A percentile compares a stretch with the other conserved stretches of the same genome.
phyloP scores from a whole-genome alignment of 2,888 invertebrate species.

The Baccha elongata region DNA sequence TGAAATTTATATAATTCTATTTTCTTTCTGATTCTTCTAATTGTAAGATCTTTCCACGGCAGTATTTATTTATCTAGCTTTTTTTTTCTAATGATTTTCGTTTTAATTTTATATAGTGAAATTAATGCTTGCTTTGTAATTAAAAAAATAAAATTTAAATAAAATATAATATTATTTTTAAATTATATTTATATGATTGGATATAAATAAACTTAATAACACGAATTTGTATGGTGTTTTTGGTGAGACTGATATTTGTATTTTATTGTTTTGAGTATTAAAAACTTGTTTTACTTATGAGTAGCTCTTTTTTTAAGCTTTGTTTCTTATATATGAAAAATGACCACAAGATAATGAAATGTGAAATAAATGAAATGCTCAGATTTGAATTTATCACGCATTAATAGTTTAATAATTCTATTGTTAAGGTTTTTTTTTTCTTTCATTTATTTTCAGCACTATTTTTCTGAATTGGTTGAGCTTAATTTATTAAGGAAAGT shows the following conservation, averaged over 20 bases:
- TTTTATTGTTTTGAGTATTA: slow-evolving; percentile 57
- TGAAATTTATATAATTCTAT: slow-evolving; percentile 33
- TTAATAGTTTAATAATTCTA: slow-evolving; percentile 35
- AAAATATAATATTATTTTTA: neutral
- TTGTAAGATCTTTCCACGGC: slow-evolving; percentile 67
- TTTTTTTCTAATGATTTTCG: slow-evolving; percentile 56
- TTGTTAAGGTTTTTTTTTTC: slow-evolving; percentile 23
- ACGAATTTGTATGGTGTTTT: neutral
- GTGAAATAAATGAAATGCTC: slow-evolving; percentile 47
- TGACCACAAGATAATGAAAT: slow-evolving; percentile 58
- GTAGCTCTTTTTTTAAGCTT: slow-evolving; percentile 42
- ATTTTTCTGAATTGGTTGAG: slow-evolving; percentile 46
- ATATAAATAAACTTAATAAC: neutral
- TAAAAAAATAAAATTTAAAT: neutral
- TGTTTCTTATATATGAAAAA: slow-evolving; percentile 51
- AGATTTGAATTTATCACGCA: slow-evolving; percentile 31
- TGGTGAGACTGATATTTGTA: slow-evolving; percentile 26
- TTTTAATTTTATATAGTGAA: slow-evolving; percentile 40
- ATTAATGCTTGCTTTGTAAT: slow-evolving; percentile 41
- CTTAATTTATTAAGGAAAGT: slow-evolving; percentile 46
- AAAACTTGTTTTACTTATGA: slow-evolving; percentile 55
- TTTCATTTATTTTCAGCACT: slow-evolving; percentile 43
- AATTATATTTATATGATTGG: slow-evolving; percentile 5
- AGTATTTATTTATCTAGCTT: slow-evolving; percentile 72
- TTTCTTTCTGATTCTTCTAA: slow-evolving; percentile 56